Evolutionary conservation across 2,113 vertebrate species (phyloP).

Genomic region (Oreocharis arfaki): DNA sequence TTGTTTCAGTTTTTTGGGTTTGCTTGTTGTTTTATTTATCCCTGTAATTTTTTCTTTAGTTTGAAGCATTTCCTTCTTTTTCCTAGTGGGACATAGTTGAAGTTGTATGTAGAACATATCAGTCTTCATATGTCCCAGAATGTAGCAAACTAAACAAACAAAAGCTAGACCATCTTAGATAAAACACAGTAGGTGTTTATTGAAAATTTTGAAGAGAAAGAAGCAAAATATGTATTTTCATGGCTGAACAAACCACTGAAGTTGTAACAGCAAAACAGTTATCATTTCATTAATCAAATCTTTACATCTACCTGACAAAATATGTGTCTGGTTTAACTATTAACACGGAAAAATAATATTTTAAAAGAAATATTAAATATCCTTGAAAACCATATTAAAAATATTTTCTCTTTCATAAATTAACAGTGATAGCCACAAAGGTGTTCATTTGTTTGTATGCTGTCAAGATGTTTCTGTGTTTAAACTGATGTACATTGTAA

Average conservation of each 20-base stretch:
- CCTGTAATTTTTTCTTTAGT: background rate
- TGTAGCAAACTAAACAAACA: background rate
- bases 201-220: background rate
- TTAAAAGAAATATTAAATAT: background rate
- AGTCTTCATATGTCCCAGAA: background rate
- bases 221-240: background rate
- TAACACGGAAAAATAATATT: background rate
- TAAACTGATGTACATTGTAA: background rate
- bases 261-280: background rate
- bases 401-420: background rate
- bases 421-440: background rate
- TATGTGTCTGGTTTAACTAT: background rate
- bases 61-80: background rate
- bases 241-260: background rate
- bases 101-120: background rate
- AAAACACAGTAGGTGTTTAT: slow-evolving; percentile 29
- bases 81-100: background rate
- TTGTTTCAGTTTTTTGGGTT: background rate
- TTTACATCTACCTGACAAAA: background rate
- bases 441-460: accelerated
- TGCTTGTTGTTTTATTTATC: background rate
- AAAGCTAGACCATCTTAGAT: background rate
- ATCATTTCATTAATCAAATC: background rate
- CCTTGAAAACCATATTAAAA: background rate
- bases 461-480: background rate